Evolutionary conservation across 1,140 invertebrate species (phyloP), one percentile per base, ranked within the genome.

Genomic region (Lordiphosa mommai): DNA sequence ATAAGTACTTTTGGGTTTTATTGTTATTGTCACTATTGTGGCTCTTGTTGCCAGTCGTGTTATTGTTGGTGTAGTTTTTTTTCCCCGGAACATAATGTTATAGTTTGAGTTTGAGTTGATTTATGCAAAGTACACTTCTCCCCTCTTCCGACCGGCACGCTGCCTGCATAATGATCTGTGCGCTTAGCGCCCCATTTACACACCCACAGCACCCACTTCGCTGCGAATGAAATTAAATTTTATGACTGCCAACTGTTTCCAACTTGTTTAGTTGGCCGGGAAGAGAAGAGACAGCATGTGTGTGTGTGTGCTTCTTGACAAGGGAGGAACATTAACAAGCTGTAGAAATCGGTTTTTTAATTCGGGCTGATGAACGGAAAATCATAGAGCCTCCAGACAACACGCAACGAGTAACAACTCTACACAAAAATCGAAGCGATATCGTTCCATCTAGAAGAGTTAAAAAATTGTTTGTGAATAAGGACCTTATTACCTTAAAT

Each of bases 1-100:
- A 80, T 66, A 70, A 57, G 67, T 72, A 58, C 51, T 43, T 65
- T 79, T 40, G 52, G 40, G 34, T 37, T 61, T 68, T 57, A 61
- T 68, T 77, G 57, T 56, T 72, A 60, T 67, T 58, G 53, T 48
- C 58, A 43, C 59, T 48, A 48, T 72, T 68, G 47, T 52, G 23
- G 23, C 20, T 3, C 20, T 5, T 5, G 20, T 3, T 20, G 17
- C 17, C 17, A 20, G 17, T 20, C 17, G 17, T 20, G 17, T 20
- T 20, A 4, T 4, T 4, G 72, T 17, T 43, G 40, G 47, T 72
- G 34, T 48, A 20, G 60, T 34, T 34, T 33, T 17, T 8, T 37
- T 58, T 52, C 38, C 30, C 30, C 53, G 17, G 27, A 34, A 33
- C 30, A 44, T 36, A 23, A 8, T 16, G 12, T 32, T 13, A 16